Conservation (phyloP, 2,888 invertebrate genomes). For the Orchestes rusci region DNA sequence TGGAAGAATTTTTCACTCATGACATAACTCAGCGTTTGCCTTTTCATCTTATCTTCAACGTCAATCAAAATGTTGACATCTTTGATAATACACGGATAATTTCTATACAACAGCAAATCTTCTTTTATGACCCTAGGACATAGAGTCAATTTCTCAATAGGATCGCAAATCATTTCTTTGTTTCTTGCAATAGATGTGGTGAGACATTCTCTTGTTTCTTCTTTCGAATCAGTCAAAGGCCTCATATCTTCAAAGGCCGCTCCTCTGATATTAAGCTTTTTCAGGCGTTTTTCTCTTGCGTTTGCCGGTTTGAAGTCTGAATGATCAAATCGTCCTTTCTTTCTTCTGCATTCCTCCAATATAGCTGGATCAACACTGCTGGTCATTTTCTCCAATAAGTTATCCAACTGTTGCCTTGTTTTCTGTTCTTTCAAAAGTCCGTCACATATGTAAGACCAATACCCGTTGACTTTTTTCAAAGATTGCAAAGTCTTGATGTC, state of each 20-base stretch:
- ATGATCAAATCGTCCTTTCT: too few relatives aligned
- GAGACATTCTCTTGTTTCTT: slow-evolving; percentile 13
- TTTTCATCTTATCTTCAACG: slow-evolving; percentile 18
- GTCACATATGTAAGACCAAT: slow-evolving; percentile 28
- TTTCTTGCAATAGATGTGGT: slow-evolving; percentile 9
- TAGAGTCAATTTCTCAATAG: slow-evolving; percentile 9
- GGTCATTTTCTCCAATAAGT: slow-evolving; percentile 24
- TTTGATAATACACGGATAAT: slow-evolving; percentile 25
- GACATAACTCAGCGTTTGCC: slow-evolving; percentile 25
- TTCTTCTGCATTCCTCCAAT: slow-evolving; percentile 8
- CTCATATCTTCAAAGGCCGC: slow-evolving; percentile 20
- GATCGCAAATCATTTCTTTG: slow-evolving; percentile 8
- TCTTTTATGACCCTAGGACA: slow-evolving; percentile 27
- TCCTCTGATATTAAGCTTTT: slow-evolving; percentile 18
- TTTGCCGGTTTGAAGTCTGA: background rate
- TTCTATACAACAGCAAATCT: slow-evolving; percentile 24
- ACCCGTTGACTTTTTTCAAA: slow-evolving; percentile 29
- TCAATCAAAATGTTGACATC: slow-evolving; percentile 26
- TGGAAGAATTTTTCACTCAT: slow-evolving; percentile 16
- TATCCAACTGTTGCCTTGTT: slow-evolving; percentile 25
- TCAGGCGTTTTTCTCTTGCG: slow-evolving; percentile 10
- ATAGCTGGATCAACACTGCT: slow-evolving; percentile 15
- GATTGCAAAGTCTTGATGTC: slow-evolving; percentile 27
- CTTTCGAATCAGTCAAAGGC: slow-evolving; percentile 16
- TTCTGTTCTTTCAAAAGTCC: slow-evolving; percentile 29